A percentile compares a stretch with the other conserved stretches of the same genome.
Conservation (phyloP, 2,113 vertebrate species). For the Megatriorchis doriae region DNA sequence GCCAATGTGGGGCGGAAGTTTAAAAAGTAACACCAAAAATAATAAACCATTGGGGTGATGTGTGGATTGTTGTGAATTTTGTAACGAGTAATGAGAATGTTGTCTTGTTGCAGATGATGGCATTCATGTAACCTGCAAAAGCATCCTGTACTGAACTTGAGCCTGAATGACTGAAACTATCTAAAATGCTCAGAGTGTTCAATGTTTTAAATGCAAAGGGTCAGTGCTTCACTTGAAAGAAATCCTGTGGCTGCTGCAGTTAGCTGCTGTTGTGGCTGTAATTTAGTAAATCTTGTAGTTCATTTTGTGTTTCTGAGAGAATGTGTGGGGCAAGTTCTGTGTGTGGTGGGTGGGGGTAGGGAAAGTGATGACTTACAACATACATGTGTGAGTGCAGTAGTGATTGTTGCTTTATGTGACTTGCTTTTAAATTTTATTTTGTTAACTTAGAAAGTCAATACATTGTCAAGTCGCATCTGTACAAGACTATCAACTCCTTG, state of each 20-base stretch:
- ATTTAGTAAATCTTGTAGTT: conserved; percentile 68
- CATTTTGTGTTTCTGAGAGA: conserved; percentile 77
- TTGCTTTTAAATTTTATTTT: conserved; percentile 66
- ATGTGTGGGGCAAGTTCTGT: conserved; percentile 74
- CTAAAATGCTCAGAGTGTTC: conserved; percentile 52
- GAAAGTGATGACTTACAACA: conserved; percentile 26
- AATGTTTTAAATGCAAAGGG: conserved; percentile 36
- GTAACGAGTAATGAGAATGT: conserved; percentile 14
- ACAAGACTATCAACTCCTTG: conserved; percentile 47
- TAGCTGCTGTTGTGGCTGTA: conserved; percentile 74
- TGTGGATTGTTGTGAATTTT: conserved; percentile 41
- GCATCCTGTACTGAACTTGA: conserved; percentile 50
- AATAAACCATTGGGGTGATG: conserved; percentile 44
- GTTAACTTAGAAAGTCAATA: conserved; percentile 59
- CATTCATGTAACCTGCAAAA: conserved; percentile 48
- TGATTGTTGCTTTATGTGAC: conserved; percentile 73
- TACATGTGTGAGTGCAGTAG: conserved; percentile 71
- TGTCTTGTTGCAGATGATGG: conserved; percentile 56
- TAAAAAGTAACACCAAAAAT: conserved; percentile 50
- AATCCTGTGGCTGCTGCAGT: conserved; percentile 81
- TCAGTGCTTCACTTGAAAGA: conserved; percentile 59
- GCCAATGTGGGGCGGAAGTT: not conserved
- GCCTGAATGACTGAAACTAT: conserved; percentile 55
- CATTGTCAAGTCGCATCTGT: conserved; percentile 48
- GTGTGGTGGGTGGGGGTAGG: conserved; percentile 58